Evolutionary conservation across 2,888 invertebrate genomes (phyloP).

Genomic region (Ferrisia virgata): DNA sequence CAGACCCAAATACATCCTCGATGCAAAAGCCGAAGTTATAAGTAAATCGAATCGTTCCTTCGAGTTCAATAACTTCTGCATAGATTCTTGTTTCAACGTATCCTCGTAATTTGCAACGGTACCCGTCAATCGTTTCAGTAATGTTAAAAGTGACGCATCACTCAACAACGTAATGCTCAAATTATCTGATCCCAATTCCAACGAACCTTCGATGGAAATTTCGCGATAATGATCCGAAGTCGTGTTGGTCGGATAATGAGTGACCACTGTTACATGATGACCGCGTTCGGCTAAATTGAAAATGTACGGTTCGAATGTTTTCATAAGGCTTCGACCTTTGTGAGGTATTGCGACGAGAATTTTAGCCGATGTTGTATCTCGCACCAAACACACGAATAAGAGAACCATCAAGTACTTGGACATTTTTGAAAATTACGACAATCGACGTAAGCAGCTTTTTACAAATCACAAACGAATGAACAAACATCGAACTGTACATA

Average conservation of each 20-base stretch:
- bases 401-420: neutral
- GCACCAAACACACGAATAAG: neutral
- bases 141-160: neutral
- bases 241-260: neutral
- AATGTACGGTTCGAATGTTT: constrained; percentile 25
- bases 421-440: neutral
- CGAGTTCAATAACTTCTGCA: neutral
- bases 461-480: no score
- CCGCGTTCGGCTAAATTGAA: constrained; percentile 6
- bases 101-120: neutral
- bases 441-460: neutral
- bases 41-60: constrained; percentile 59
- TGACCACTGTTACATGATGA: constrained; percentile 36
- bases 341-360: neutral
- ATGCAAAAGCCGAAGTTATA: constrained; percentile 67
- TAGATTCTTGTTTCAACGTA: neutral
- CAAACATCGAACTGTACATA: no score
- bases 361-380: neutral
- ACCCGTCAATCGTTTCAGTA: neutral
- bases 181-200: neutral
- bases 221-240: neutral
- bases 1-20: constrained; percentile 66
- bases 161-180: neutral
- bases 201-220: neutral
- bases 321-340: constrained; percentile 32